Percentiles rank a stretch among this genome's conserved stretches.
phyloP scores from a whole-genome alignment of 2,797 vertebrate genomes.

The Bryconaethiops microstoma region DNA sequence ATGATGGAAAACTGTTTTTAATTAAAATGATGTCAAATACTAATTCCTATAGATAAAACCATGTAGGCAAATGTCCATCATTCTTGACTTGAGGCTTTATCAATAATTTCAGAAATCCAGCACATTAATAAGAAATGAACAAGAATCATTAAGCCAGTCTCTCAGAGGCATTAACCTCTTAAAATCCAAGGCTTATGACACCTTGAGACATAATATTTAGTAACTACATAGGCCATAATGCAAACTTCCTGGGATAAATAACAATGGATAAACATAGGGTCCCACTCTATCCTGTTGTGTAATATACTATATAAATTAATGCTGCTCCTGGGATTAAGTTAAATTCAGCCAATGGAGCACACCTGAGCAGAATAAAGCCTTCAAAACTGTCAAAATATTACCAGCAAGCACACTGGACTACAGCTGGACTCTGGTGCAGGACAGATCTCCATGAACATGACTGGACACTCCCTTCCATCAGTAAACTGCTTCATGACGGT shows the following conservation, averaged over 20 bases:
- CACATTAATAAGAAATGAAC: neutral
- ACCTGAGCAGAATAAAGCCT: neutral
- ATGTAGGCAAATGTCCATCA: too few relatives aligned
- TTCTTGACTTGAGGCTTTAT: neutral
- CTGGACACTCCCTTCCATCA: slow-evolving; percentile 12
- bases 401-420: neutral
- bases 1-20: neutral
- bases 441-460: neutral
- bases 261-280: neutral
- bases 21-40: neutral
- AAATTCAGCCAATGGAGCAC: neutral
- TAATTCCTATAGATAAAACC: too few relatives aligned
- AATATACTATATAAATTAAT: neutral
- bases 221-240: too few relatives aligned
- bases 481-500: slow-evolving; percentile 11
- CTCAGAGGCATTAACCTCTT: neutral
- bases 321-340: neutral
- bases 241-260: neutral
- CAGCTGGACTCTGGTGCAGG: neutral
- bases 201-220: too few relatives aligned
- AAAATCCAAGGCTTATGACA: too few relatives aligned
- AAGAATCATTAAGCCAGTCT: neutral
- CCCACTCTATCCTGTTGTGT: neutral
- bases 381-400: neutral
- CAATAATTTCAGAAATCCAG: neutral